Percentiles rank a stretch among this genome's conserved stretches.
Evolutionary conservation across 2,113 vertebrate species (phyloP).

Genomic region (Epinephelus moara): DNA sequence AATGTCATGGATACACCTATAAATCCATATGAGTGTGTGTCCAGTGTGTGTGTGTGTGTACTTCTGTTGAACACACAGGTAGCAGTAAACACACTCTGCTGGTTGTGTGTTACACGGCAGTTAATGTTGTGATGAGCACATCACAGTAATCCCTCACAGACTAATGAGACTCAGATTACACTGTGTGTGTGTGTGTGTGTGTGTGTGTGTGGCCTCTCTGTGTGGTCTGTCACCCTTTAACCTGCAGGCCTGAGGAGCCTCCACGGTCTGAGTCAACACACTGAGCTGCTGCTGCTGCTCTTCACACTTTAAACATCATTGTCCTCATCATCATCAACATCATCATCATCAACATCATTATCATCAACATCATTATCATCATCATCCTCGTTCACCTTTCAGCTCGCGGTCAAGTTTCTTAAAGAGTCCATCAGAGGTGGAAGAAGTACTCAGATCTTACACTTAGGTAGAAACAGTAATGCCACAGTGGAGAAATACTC

Average conservation of each 20-base stretch:
- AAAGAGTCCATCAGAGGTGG: background rate
- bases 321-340: background rate
- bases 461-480: background rate
- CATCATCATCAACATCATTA: background rate
- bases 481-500: too few relatives aligned
- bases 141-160: conserved; percentile 42
- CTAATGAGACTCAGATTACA: conserved; percentile 70
- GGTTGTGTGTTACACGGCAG: conserved; percentile 43
- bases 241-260: conserved; percentile 64
- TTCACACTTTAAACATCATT: conserved; percentile 30
- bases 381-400: background rate
- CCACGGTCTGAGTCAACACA: conserved; percentile 60
- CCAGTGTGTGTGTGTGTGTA: background rate
- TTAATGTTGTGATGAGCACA: conserved; percentile 65
- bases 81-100: conserved; percentile 42
- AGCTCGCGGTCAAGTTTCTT: background rate
- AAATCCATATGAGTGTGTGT: background rate
- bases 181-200: conserved; percentile 8
- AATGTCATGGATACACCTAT: too few relatives aligned
- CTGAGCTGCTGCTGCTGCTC: conserved; percentile 24
- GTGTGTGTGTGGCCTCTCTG: conserved; percentile 63
- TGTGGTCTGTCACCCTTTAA: conserved; percentile 82
- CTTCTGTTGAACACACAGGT: conserved; percentile 22
- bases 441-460: background rate
- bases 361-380: background rate